phyloP scores from a whole-genome alignment of 2,888 invertebrate genomes.

The Eupithecia centaureata region DNA sequence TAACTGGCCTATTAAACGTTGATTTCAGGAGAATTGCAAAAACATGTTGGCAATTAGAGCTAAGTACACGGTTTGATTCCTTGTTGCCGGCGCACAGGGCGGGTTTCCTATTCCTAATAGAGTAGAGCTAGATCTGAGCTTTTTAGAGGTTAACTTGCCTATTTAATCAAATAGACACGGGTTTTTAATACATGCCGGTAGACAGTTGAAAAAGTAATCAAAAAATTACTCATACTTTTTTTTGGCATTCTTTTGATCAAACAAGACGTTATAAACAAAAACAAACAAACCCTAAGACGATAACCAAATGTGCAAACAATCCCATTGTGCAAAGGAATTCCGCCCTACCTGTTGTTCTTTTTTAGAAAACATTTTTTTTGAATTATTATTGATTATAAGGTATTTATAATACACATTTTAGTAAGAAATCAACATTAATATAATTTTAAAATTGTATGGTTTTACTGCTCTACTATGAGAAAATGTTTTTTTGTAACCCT shows the following conservation, averaged over 20 bases:
- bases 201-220: neutral
- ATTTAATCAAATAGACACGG: neutral
- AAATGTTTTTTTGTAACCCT: too few relatives aligned
- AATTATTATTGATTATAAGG: too few relatives aligned
- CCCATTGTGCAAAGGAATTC: neutral
- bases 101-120: conserved; percentile 64
- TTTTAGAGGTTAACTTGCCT: conserved; percentile 30
- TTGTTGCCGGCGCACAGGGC: conserved; percentile 61
- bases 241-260: neutral
- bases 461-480: too few relatives aligned
- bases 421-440: too few relatives aligned
- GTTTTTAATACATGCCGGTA: neutral
- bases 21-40: conserved; percentile 65
- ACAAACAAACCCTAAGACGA: neutral
- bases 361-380: too few relatives aligned
- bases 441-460: too few relatives aligned
- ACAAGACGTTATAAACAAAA: neutral
- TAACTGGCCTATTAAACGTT: conserved; percentile 60
- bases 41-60: conserved; percentile 70
- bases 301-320: neutral
- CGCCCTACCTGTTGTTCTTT: too few relatives aligned
- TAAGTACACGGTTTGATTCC: conserved; percentile 68
- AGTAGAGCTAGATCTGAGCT: conserved; percentile 55
- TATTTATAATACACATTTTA: too few relatives aligned
- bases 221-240: neutral